These are phyloP conservation scores for Phocoena sinus DNA, from an alignment of 2,113 vertebrate genomes.

Conservation along the genomic window DNA sequence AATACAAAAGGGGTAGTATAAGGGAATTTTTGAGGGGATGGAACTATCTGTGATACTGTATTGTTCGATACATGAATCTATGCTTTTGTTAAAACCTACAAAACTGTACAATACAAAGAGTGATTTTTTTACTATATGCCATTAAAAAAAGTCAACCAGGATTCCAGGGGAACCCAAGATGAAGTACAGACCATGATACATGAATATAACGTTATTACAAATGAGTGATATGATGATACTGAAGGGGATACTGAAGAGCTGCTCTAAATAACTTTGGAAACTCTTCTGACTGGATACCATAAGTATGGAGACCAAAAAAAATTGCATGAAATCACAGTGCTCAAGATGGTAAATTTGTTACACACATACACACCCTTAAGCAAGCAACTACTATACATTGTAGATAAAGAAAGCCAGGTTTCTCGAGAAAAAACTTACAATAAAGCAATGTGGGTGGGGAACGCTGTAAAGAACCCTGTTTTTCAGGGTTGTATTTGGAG, in stretches of 20 bases:
- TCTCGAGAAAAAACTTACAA: not conserved
- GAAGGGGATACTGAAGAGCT: not conserved
- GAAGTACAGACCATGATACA: not conserved
- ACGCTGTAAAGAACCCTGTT: not conserved
- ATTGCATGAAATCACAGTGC: not conserved
- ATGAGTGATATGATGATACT: not conserved
- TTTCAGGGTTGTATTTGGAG: not conserved
- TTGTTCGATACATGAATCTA: not conserved
- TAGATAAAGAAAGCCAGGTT: not conserved
- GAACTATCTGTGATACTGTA: not conserved
- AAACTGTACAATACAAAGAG: not conserved
- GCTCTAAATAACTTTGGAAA: not conserved
- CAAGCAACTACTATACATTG: not conserved
- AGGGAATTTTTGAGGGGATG: not conserved
- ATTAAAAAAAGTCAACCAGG: not conserved
- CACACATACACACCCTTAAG: not conserved
- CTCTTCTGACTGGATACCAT: not conserved
- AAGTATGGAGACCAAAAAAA: not conserved
- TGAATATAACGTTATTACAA: not conserved
- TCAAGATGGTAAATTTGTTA: not conserved
- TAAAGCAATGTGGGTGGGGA: not conserved
- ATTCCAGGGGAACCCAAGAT: not conserved
- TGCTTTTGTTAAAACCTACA: not conserved
- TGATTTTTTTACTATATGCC: not conserved
- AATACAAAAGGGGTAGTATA: not conserved